Conservation (phyloP, 2,113 vertebrate genomes). For the Tautogolabrus adspersus region DNA sequence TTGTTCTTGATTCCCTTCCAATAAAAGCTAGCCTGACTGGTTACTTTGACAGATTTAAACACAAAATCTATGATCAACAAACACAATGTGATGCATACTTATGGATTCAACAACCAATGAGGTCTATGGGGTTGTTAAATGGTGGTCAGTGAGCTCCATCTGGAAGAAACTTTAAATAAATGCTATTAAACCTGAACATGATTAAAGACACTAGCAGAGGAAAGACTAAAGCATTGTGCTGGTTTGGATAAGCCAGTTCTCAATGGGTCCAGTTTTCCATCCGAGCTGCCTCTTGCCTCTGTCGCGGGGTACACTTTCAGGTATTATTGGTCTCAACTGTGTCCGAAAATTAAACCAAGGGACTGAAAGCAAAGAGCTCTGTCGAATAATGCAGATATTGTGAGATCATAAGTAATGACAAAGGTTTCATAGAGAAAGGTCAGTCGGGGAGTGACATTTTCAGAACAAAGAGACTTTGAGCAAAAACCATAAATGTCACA, state of each 20-base stretch:
- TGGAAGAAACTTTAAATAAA: too few species aligned
- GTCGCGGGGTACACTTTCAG: conserved; percentile 14
- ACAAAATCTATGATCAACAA: too few species aligned
- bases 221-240: conserved; percentile 15
- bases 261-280: conserved; percentile 54
- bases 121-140: too few species aligned
- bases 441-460: conserved; percentile 15
- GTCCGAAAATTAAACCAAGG: conserved; percentile 1
- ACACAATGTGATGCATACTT: too few species aligned
- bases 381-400: conserved; percentile 36
- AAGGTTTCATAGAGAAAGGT: conserved; percentile 20
- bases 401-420: conserved; percentile 12
- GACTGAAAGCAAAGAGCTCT: background rate
- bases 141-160: too few species aligned
- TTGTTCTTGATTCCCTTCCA: too few species aligned
- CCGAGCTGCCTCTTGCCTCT: conserved; percentile 12
- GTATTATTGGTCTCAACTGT: conserved; percentile 35
- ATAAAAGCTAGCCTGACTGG: too few species aligned
- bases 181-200: background rate
- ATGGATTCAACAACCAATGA: too few species aligned
- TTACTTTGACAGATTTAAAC: too few species aligned
- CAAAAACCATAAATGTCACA: conserved; percentile 16
- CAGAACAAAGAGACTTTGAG: conserved; percentile 20
- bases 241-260: conserved; percentile 26
- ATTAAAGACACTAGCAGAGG: conserved; percentile 21